Percentiles rank a stretch among this genome's conserved stretches.
phyloP scores from a whole-genome alignment of 1,140 invertebrate species.

The Anoplolepis gracilipes region DNA sequence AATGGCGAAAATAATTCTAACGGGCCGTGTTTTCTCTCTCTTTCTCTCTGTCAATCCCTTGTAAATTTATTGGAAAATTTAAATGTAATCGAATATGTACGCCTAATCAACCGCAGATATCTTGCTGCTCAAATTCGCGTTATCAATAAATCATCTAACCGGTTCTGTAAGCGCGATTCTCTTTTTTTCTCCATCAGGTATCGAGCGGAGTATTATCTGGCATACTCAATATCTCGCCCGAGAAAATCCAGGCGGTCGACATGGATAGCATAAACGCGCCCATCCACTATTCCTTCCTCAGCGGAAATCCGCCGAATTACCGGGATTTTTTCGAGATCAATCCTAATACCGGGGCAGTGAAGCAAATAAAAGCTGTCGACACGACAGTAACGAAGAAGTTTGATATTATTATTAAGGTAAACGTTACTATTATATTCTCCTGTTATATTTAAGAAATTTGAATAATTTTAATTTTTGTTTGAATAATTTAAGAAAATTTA shows the following conservation, averaged over 20 bases:
- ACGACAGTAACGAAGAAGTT: constrained; percentile 91
- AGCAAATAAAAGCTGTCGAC: constrained; percentile 93
- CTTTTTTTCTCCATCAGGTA: constrained; percentile 86
- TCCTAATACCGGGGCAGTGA: constrained; percentile 91
- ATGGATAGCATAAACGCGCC: constrained; percentile 94
- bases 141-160: constrained; percentile 56
- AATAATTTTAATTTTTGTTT: neutral
- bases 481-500: too few species aligned
- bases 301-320: constrained; percentile 91
- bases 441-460: neutral
- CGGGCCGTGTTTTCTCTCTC: neutral
- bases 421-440: neutral
- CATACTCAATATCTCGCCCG: constrained; percentile 93
- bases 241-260: constrained; percentile 95
- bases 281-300: constrained; percentile 93
- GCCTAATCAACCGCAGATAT: constrained; percentile 34
- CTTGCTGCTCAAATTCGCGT: constrained; percentile 35
- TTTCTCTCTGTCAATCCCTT: neutral
- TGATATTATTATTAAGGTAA: constrained; percentile 91
- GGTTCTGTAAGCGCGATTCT: constrained; percentile 49
- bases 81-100: neutral
- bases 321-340: constrained; percentile 94
- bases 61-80: constrained; percentile 13
- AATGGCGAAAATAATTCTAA: neutral
- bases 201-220: constrained; percentile 93